Percentiles rank a stretch among this genome's conserved stretches.
Evolutionary conservation across 1,140 invertebrate genomes (phyloP).

Genomic region (Platyscapa corneri): DNA sequence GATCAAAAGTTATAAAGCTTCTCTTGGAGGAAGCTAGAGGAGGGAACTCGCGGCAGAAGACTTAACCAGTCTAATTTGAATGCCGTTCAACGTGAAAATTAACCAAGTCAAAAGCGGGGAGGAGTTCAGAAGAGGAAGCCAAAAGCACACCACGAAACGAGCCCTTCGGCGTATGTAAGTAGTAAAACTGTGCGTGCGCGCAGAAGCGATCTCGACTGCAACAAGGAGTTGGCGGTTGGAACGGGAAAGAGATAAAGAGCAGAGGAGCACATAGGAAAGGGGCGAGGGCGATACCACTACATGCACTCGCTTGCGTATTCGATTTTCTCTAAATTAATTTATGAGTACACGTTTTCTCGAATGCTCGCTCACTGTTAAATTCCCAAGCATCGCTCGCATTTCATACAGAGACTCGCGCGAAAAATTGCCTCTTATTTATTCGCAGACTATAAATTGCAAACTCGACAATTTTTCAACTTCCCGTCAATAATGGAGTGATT

Average conservation of each 20-base stretch:
- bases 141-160: constrained; percentile 12
- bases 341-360: neutral
- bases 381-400: no score
- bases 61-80: constrained; percentile 44
- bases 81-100: constrained; percentile 35
- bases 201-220: neutral
- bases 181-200: neutral
- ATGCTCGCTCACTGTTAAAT: no score
- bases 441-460: no score
- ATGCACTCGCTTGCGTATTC: neutral
- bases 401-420: no score
- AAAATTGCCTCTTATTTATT: no score
- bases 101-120: constrained; percentile 23
- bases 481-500: no score
- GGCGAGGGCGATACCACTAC: neutral
- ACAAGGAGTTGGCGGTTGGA: neutral
- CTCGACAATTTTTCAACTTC: no score
- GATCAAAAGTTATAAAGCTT: constrained; percentile 16
- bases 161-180: neutral
- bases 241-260: neutral
- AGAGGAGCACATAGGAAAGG: neutral
- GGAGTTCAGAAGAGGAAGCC: neutral
- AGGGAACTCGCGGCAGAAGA: neutral
- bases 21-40: neutral
- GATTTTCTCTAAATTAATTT: neutral